Base-by-base conservation (phyloP, 2,888 invertebrate genomes). In the Megamerina dolium region DNA sequence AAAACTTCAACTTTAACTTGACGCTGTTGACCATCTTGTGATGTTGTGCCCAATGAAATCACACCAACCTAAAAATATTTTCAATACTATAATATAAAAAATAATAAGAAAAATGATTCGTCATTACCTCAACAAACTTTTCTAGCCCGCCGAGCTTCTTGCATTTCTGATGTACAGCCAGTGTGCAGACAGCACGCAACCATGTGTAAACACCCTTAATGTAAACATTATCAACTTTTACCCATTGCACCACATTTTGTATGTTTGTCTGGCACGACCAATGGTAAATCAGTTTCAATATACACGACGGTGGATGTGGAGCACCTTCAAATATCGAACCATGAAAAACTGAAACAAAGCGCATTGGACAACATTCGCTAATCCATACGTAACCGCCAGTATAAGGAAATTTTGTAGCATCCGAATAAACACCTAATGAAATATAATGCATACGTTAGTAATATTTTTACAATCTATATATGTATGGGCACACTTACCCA, bases 341-440 rank as follows among this genome's bases (percentile, higher is more conserved):
- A 51, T 82, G 83, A 70, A 89, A 91, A 0, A 91, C 88, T 0
- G 91, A 91, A 4, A 90, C 85, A 63, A 87, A 89, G 35, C 85
- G 79, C 8, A 85, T 84, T 0, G 87, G 85, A 56, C 91, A 91
- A 63, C 90, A 91, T 50, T 87, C 86, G 0, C 86, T 85, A 53
- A 91, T 87, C 91, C 91, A 91, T 2, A 91, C 90, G 61, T 91
- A 91, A 26, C 91, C 91, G 1, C 91, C 91, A 0, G 88, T 88
- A 66, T 83, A 87, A 0, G 88, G 88, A 65, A 90, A 89, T 55
- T 87, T 87, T 1, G 83, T 78, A 0, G 83, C 83, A 64, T 91
- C 90, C 1, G 87, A 87, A 68, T 88, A 90, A 81, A 89, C 88
- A 38, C 86, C 84, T 80, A 58, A 5, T 79, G 61, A 35, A 19